Base-by-base conservation (phyloP, 2,797 vertebrate species). In the Coregonus suidteri region DNA sequence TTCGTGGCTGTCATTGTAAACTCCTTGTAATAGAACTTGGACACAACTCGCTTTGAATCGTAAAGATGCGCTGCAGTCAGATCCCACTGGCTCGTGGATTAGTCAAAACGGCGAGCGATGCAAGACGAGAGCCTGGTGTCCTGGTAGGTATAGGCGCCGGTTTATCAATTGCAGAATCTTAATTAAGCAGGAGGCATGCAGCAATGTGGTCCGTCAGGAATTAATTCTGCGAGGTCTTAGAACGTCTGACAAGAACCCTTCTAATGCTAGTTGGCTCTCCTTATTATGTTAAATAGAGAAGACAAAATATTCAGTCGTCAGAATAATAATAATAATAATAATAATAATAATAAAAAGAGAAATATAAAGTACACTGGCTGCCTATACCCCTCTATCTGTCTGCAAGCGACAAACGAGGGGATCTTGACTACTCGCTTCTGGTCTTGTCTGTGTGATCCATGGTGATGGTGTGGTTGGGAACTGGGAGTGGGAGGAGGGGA, bases 1-100 rank as follows among this genome's bases (percentile, higher is more conserved):
- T 97, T 98, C 91, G 94, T 96, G 76, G 96, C 97, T 86, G 97
- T 97, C 95, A 96, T 96, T 80, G 87, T 94, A 81, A 87, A 87
- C 80, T 91, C 88, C 87, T 72, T 70, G 53, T 67, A 0, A 5
- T 72, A 69, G 14, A 59, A 84, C 78, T 79, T 75, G 54, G n/a
- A 31, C 15, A 30, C 59, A 64, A 53, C 67, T 85, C 85, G 85
- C 79, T 13, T 3, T 67, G 62, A 80, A 82, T 86, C 87, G 83
- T 20, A 64, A 77, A 53, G 54, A 65, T 18, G 69, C 67, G 31
- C 18, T n/a, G 18, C 16, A 3, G 1, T 30, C 77, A 51, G 79
- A 75, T 75, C 75, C 52, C 64, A 4, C 76, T 77, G 65, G 66
- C 20, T 35, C 25, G 18, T 2, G 70, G 15, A 69, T 31, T 73